phyloP scores from a whole-genome alignment of 2,888 invertebrate genomes.

The Alitta virens region DNA sequence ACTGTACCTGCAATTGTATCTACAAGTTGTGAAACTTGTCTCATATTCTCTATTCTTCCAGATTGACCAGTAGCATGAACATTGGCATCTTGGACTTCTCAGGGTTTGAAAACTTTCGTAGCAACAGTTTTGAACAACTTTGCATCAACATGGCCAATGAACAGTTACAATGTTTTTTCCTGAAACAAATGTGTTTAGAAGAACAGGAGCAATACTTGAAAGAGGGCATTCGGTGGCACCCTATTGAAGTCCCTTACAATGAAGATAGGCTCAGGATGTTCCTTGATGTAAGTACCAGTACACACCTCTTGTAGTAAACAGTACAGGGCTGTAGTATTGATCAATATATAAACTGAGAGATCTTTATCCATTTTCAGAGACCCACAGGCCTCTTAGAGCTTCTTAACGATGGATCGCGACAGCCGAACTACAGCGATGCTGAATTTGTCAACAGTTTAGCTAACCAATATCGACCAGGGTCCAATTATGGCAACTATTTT shows the following conservation, averaged over 20 bases:
- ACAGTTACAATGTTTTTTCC: constrained; percentile 42
- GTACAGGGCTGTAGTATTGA: too few relatives aligned
- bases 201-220: constrained; percentile 37
- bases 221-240: constrained; percentile 40
- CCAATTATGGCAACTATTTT: neutral
- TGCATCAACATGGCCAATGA: constrained; percentile 50
- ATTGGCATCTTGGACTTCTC: constrained; percentile 50
- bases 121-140: constrained; percentile 49
- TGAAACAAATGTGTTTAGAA: constrained; percentile 41
- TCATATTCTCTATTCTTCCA: too few relatives aligned
- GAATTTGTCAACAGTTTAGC: constrained; percentile 10
- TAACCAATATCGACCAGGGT: neutral
- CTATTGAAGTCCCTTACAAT: constrained; percentile 38
- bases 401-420: constrained; percentile 24
- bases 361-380: neutral
- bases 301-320: neutral
- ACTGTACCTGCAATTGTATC: too few relatives aligned
- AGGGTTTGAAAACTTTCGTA: constrained; percentile 46
- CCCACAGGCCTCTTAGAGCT: constrained; percentile 20
- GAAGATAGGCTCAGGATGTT: constrained; percentile 30
- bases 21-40: too few relatives aligned
- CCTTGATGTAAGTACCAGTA: constrained; percentile 4
- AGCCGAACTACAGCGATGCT: constrained; percentile 20
- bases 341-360: too few relatives aligned
- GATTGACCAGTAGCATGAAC: neutral